A percentile compares a stretch with the other conserved stretches of the same genome.
These are phyloP conservation scores for Pseudocheirus occidentalis DNA, from an alignment of 2,797 vertebrate species.

Conservation along the genomic window DNA sequence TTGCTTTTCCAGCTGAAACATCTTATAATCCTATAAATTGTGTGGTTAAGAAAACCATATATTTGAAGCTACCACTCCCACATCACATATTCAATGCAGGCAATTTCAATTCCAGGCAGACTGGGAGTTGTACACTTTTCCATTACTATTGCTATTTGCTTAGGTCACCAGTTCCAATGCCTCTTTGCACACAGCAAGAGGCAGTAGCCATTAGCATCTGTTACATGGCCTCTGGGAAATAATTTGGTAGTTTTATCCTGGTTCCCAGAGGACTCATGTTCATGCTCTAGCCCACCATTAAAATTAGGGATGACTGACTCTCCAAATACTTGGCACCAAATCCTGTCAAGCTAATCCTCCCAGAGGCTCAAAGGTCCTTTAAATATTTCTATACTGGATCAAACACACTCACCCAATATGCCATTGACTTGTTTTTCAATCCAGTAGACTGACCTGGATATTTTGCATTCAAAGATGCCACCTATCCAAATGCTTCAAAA, in stretches of 20 bases:
- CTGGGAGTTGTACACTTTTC: not conserved
- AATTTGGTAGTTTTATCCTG: not conserved
- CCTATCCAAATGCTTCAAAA: not conserved
- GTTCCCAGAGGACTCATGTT: constrained; percentile 1
- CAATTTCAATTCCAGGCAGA: not conserved
- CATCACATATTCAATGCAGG: not conserved
- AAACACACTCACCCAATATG: not conserved
- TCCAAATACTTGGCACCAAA: constrained; percentile 4
- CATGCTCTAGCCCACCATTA: constrained; percentile 2
- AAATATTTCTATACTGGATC: not conserved
- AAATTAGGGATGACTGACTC: not conserved
- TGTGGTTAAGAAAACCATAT: not conserved
- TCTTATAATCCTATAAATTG: not conserved
- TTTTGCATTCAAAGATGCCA: not conserved
- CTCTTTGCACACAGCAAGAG: not conserved
- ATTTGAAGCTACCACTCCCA: not conserved
- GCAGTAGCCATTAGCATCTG: not conserved
- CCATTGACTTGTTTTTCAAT: not conserved
- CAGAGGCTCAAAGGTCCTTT: not conserved
- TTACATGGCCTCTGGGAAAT: not conserved
- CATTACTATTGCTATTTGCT: not conserved
- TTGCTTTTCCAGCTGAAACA: not conserved
- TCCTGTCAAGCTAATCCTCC: not conserved
- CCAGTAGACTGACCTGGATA: not conserved
- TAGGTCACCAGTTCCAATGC: not conserved